Evolutionary conservation across 2,113 vertebrate species (phyloP).

Genomic region (Trochalopteron elliotii): DNA sequence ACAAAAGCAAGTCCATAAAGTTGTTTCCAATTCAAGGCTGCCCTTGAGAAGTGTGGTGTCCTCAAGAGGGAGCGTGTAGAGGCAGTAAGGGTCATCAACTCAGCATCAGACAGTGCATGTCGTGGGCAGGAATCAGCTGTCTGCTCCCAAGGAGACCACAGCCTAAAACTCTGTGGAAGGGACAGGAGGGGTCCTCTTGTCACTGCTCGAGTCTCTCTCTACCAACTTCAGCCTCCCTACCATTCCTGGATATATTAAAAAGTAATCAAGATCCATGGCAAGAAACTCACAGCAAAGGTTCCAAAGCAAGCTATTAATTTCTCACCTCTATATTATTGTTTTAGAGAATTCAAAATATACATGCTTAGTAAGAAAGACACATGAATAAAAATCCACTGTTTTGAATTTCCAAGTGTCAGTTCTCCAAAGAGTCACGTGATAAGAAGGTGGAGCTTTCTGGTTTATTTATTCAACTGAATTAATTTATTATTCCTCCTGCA

Average conservation of each 20-base stretch:
- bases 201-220: not conserved
- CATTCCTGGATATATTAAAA: not conserved
- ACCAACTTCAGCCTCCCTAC: not conserved
- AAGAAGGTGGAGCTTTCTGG: not conserved
- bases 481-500: not conserved
- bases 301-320: not conserved
- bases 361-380: not conserved
- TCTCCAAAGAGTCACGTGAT: not conserved
- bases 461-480: not conserved
- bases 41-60: not conserved
- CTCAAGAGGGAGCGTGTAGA: not conserved
- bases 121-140: not conserved
- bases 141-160: not conserved
- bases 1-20: conserved; percentile 68
- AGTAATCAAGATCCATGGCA: not conserved
- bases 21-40: conserved; percentile 18
- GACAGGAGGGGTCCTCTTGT: not conserved
- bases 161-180: not conserved
- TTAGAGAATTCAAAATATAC: not conserved
- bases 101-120: not conserved
- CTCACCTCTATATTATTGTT: not conserved
- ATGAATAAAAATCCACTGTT: not conserved
- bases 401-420: not conserved
- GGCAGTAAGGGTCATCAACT: not conserved
- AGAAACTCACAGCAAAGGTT: not conserved